Base-by-base conservation (phyloP, 2,888 invertebrate species). In the Blastobasis lacticolella region DNA sequence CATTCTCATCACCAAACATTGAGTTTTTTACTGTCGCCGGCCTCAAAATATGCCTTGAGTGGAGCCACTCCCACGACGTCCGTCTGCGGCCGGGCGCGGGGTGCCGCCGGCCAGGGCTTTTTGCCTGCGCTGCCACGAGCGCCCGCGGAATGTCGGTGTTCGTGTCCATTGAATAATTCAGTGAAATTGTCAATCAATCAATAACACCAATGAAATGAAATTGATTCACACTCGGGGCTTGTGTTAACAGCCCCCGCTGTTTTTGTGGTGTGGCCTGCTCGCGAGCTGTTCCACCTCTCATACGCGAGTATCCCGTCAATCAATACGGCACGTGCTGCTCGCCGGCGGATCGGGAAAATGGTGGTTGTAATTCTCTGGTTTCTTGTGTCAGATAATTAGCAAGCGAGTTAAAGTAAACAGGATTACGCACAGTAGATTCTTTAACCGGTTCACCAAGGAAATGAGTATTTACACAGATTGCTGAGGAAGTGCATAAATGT, bases 1-100 rank as follows among this genome's bases (percentile, higher is more conserved):
- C 87, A 85, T 88, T 87, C 87, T 87, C 87, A 87, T 87, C 88
- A 87, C 87, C 83, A 73, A 86, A 80, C 75, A 80, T 65, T 76
- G 60, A 55, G 65, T 76, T 86, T 56, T 86, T 85, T 78, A 71
- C 55, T 64, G 67, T 71, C 73, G 71, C 69, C 66, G 63, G 65
- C 66, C 65, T 62, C 75, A 62, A 79, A 75, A 76, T 75, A 75
- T 71, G 75, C 71, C 66, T 71, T 63, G 65, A 58, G 60, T 63
- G 62, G 72, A 70, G 65, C 71, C 76, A 78, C 81, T 85, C 84
- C 79, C 84, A 84, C 83, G 85, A 78, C 73, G 75, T 69, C 70
- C 64, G 52, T 60, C 58, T 57, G 60, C 69, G 69, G 64, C 74
- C 75, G 73, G 70, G 76, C 78, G 82, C 66, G 75, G 78, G 73